Conservation (phyloP, 1,140 invertebrate genomes). For the Dinoponera quadriceps region DNA sequence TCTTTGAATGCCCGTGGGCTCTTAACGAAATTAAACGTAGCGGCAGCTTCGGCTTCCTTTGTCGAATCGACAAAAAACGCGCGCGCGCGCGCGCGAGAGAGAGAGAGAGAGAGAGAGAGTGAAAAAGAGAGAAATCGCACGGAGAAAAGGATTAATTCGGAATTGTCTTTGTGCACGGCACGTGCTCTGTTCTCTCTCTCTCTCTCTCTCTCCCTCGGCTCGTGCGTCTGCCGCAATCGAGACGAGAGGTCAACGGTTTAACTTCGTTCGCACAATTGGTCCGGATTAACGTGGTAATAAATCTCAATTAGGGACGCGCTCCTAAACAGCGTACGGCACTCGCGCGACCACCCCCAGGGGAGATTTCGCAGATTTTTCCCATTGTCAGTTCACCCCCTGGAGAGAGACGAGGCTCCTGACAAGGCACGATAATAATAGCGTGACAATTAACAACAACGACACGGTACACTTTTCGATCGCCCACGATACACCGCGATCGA, state of each 20-base stretch:
- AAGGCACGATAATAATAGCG: too few species aligned
- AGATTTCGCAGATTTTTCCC: slow-evolving; percentile 56
- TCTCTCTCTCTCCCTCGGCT: slow-evolving; percentile 1
- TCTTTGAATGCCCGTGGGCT: background rate
- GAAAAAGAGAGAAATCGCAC: slow-evolving; percentile 18
- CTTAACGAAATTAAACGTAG: too few species aligned
- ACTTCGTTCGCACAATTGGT: slow-evolving; percentile 80
- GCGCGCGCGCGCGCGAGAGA: background rate
- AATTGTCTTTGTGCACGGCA: slow-evolving; percentile 55
- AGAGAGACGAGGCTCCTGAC: background rate
- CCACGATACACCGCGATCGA: too few species aligned
- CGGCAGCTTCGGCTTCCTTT: background rate
- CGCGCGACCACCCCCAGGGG: slow-evolving; percentile 2
- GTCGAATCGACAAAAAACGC: background rate
- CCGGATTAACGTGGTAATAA: slow-evolving; percentile 80
- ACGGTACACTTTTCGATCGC: too few species aligned
- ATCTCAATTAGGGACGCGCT: slow-evolving; percentile 77
- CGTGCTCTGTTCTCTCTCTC: slow-evolving; percentile 68
- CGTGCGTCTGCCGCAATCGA: slow-evolving; percentile 59
- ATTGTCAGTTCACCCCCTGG: background rate
- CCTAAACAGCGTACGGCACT: slow-evolving; percentile 30
- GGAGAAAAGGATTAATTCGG: slow-evolving; percentile 33
- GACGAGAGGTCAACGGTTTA: slow-evolving; percentile 80
- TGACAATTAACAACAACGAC: too few species aligned
- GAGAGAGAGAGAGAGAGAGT: background rate